Conservation (phyloP, 2,888 invertebrate genomes). For the Galerucella nymphaeae region DNA sequence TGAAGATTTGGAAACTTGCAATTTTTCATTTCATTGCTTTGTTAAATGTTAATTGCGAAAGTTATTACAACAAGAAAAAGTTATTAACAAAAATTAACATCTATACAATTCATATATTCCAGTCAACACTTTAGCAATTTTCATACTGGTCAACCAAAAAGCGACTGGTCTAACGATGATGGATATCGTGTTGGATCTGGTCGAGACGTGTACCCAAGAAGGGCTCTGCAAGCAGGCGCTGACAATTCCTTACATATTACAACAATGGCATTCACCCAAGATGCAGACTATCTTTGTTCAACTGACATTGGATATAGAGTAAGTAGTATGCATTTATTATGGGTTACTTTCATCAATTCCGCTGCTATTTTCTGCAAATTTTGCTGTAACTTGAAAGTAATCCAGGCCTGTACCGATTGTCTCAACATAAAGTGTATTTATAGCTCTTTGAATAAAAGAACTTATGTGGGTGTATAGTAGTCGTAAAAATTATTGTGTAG, state of each 20-base stretch:
- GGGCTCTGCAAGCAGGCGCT: conserved; percentile 10
- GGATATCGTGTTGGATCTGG: neutral
- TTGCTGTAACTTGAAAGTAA: too few species aligned
- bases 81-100: neutral
- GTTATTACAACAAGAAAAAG: neutral
- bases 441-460: too few species aligned
- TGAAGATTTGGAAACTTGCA: too few species aligned
- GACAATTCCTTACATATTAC: neutral
- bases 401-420: too few species aligned
- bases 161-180: conserved; percentile 2
- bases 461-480: too few species aligned
- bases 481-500: too few species aligned
- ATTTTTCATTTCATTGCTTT: too few species aligned
- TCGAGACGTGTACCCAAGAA: conserved; percentile 1
- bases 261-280: neutral
- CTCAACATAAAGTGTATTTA: too few species aligned
- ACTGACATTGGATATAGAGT: conserved; percentile 7
- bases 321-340: too few species aligned
- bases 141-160: neutral
- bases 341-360: neutral
- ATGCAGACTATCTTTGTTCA: conserved; percentile 3
- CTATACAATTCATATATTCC: neutral
- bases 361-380: too few species aligned
- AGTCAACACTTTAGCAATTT: neutral
- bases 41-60: neutral